Evolutionary conservation across 2,113 vertebrate genomes (phyloP).

Genomic region (Nibea albiflora): DNA sequence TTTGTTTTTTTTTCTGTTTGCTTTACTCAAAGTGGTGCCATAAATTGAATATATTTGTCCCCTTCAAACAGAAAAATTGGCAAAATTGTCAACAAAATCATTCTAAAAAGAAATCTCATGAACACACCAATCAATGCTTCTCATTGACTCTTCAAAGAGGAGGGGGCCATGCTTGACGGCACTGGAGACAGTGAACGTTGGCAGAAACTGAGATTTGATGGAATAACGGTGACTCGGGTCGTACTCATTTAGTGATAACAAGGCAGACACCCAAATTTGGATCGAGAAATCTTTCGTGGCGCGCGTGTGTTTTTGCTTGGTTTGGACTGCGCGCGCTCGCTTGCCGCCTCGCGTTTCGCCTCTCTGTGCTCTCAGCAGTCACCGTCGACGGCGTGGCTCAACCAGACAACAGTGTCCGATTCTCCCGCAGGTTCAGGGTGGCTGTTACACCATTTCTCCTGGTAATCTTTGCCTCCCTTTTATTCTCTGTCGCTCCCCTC

Average conservation of each 20-base stretch:
- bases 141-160: slow-evolving; percentile 51
- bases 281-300: not conserved
- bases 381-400: not conserved
- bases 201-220: slow-evolving; percentile 33
- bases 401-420: slow-evolving; percentile 29
- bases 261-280: not conserved
- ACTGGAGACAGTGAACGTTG: slow-evolving; percentile 4
- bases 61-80: slow-evolving; percentile 59
- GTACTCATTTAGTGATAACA: slow-evolving; percentile 30
- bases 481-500: slow-evolving; percentile 47
- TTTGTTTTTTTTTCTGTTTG: slow-evolving; percentile 67
- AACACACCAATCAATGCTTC: slow-evolving; percentile 53
- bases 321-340: not conserved
- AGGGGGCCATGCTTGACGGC: slow-evolving; percentile 28
- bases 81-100: slow-evolving; percentile 61
- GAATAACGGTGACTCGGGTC: slow-evolving; percentile 8
- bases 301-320: not conserved
- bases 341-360: not conserved
- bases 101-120: slow-evolving; percentile 37
- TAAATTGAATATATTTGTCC: slow-evolving; percentile 71
- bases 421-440: slow-evolving; percentile 38
- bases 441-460: slow-evolving; percentile 25
- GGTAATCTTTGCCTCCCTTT: slow-evolving; percentile 51
- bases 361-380: not conserved
- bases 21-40: slow-evolving; percentile 59